phyloP scores from a whole-genome alignment of 2,113 vertebrate species.

The Passer montanus region DNA sequence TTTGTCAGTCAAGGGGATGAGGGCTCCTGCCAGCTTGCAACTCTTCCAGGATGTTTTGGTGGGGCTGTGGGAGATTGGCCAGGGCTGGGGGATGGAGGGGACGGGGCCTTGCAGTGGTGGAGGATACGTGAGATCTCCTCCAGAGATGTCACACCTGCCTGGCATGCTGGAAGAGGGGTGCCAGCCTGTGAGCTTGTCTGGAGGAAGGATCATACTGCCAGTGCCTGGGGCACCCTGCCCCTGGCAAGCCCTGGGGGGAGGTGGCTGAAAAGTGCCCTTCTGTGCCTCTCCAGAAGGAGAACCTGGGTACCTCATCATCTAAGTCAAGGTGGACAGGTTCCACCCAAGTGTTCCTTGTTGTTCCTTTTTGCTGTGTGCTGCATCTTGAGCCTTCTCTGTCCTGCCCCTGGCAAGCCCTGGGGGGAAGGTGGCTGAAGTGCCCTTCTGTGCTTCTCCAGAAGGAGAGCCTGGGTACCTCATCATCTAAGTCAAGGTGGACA shows the following conservation, averaged over 20 bases:
- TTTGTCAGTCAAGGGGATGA: background rate
- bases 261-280: background rate
- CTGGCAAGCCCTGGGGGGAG: background rate
- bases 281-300: background rate
- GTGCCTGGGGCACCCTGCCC: background rate
- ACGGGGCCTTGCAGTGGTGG: background rate
- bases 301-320: background rate
- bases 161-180: background rate
- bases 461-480: background rate
- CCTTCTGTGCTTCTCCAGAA: background rate
- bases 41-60: background rate
- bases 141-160: background rate
- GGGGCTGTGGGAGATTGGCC: background rate
- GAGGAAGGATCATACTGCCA: accelerated
- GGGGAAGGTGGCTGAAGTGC: background rate
- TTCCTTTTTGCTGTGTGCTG: accelerated
- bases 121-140: background rate
- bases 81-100: background rate
- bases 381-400: background rate
- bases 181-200: accelerated
- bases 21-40: background rate
- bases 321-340: accelerated
- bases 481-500: accelerated
- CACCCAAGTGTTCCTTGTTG: background rate
- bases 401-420: no score